Evolutionary conservation across 2,888 invertebrate genomes (phyloP), one percentile per base, ranked within the genome.

Genomic region (Aplocera efformata): DNA sequence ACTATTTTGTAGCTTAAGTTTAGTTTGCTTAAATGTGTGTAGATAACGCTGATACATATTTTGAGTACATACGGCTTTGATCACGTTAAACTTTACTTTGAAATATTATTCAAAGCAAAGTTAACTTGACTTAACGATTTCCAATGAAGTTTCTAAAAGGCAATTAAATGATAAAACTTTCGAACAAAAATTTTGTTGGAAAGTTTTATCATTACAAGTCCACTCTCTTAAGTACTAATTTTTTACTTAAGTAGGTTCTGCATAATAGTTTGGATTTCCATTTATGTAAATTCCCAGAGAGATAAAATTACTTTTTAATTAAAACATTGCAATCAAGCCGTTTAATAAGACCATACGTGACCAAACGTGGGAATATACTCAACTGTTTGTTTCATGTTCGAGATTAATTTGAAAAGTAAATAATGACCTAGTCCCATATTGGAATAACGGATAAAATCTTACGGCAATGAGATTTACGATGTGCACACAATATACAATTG

Each of bases 371-470:
- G 36, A 40, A 39, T 57, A 48, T 54, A 59, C 42, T 52, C 53
- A 44, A 38, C 37, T 26, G 42, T 45, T 48, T 51, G 51, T 51
- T 62, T 36, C 60, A 59, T 56, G 66, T 65, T 55, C 63, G 51
- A 65, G 61, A 70, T 77, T 68, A 69, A 72, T 67, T 72, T 73
- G 59, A 72, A 74, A 72, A 52, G 68, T 67, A 73, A 79, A 79
- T 71, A 74, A 65, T 68, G 63, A 62, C 55, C 53, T 50, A 57
- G 56, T 41, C 33, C 42, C 34, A 28, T 69, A 64, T 75, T 72
- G 61, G 60, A 57, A 58, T 72, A 74, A 72, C 71, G 72, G 67
- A 58, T 65, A 61, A 57, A 50, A 62, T 60, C 61, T 58, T 46
- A 55, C 51, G 51, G 52, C 44, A 58, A 51, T 54, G 41, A 32